Percentiles rank a stretch among this genome's conserved stretches.
Evolutionary conservation across 2,888 invertebrate genomes (phyloP).

Genomic region (Macrophya alboannulata): DNA sequence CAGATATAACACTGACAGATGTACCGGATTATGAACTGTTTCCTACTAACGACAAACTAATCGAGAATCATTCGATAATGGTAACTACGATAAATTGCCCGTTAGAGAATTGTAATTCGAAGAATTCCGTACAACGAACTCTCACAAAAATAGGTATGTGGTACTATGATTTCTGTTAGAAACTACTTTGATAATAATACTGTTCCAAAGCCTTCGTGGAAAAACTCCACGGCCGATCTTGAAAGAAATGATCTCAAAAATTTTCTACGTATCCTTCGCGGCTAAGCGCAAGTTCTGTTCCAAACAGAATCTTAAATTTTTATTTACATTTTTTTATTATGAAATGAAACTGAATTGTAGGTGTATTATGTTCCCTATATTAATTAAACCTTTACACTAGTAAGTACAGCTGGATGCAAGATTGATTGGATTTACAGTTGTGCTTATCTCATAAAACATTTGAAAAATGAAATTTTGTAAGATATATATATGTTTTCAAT

Average conservation of each 20-base stretch:
- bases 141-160: conserved; percentile 14
- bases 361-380: not conserved
- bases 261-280: not conserved
- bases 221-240: not conserved
- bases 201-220: not conserved
- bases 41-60: conserved; percentile 15
- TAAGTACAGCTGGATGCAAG: not conserved
- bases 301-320: not conserved
- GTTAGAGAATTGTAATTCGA: not conserved
- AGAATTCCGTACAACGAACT: conserved; percentile 12
- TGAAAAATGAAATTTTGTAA: not conserved
- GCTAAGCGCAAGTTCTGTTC: not conserved
- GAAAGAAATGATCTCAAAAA: not conserved
- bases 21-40: conserved; percentile 25
- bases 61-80: conserved; percentile 21
- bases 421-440: not conserved
- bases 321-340: not conserved
- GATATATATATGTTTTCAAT: not conserved
- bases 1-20: not conserved
- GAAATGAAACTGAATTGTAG: not conserved
- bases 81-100: not conserved
- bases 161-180: conserved; percentile 14
- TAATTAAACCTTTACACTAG: not conserved
- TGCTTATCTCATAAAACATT: not conserved
- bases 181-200: not conserved